Base-by-base conservation (phyloP, 2,888 invertebrate genomes). In the Aelia acuminata region DNA sequence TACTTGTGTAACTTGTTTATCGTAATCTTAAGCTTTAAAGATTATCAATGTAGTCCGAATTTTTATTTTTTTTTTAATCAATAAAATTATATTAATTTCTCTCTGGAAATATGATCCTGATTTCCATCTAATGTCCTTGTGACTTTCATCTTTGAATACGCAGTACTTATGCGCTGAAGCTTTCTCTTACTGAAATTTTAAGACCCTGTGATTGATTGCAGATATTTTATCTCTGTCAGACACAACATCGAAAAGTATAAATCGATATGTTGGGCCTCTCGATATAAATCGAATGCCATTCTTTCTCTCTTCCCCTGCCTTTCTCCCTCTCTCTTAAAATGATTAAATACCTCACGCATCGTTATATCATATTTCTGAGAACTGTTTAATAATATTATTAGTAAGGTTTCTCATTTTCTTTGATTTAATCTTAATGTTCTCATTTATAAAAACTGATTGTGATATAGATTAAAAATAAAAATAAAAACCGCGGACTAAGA, bases 271-370 rank as follows among this genome's bases (percentile, higher is more conserved):
- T 70, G 7, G 63, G 31, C 63, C 20, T 31, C 63, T 70, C 63
- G 63, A 70, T 70, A 70, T 70, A 70, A 70, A 70, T 70, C 63
- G 63, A 70, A 70, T 70, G 63, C 63, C 63, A 70, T 70, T 70
- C 63, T 70, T 70, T 70, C 63, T 31, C 31, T 31, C 26, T 20
- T 31, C 13, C 31, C 15, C 31, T 1, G 15, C 20, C 18, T 35
- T 70, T 70, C 63, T 70, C 63, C 18, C 35, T 35, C 63, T 70
- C 31, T 35, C 31, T 35, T 35, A 5, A 35, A 18, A 35, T 35
- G 63, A 70, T 70, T 70, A 70, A n/a, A 31, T 70, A 70, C 18
- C 35, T n/a, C n/a, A n/a, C n/a, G n/a, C n/a, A n/a, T n/a, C n/a
- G n/a, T n/a, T n/a, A 1, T 26, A 22, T 57, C 26, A 57, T 57